Percentiles rank a stretch among this genome's conserved stretches.
Conservation (phyloP, 1,140 invertebrate species). For the Sitophilus oryzae region DNA sequence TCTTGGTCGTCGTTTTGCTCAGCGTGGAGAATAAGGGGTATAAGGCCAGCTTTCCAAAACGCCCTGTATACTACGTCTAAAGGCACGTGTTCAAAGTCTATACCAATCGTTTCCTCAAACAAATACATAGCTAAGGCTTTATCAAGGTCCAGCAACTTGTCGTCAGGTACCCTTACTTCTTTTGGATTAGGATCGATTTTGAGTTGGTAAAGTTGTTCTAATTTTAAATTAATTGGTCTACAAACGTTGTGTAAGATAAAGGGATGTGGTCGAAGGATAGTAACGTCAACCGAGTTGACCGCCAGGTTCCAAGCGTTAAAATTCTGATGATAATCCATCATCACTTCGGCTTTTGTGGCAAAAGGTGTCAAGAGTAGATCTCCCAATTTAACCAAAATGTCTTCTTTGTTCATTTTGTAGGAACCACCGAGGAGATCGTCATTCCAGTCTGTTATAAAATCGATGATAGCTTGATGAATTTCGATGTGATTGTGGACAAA, state of each 20-base stretch:
- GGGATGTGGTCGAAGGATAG: conserved; percentile 10
- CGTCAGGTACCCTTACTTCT: conserved; percentile 4
- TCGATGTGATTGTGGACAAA: background rate
- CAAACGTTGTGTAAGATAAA: conserved; percentile 14
- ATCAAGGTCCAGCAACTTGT: background rate
- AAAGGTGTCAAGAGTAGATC: conserved; percentile 7
- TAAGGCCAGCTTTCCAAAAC: conserved; percentile 23
- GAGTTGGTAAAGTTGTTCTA: conserved; percentile 8
- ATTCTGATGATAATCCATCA: background rate
- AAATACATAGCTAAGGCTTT: conserved; percentile 13
- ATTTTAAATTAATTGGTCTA: conserved; percentile 8
- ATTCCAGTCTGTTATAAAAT: conserved; percentile 16
- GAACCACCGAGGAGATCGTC: conserved; percentile 11
- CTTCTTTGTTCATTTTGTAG: conserved; percentile 23
- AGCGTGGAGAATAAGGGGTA: conserved; percentile 7
- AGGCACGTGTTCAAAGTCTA: conserved; percentile 1
- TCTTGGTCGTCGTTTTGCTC: conserved; percentile 10
- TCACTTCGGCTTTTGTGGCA: conserved; percentile 1
- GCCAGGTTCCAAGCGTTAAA: conserved; percentile 16
- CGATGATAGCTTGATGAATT: conserved; percentile 7
- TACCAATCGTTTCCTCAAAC: conserved; percentile 16
- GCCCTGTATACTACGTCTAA: conserved; percentile 10
- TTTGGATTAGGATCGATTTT: conserved; percentile 12
- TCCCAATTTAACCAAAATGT: conserved; percentile 16
- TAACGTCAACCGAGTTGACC: conserved; percentile 12